These are phyloP conservation scores for Malacoctenus gilli DNA, from an alignment of 2,797 vertebrate species.

Conservation along the genomic window DNA sequence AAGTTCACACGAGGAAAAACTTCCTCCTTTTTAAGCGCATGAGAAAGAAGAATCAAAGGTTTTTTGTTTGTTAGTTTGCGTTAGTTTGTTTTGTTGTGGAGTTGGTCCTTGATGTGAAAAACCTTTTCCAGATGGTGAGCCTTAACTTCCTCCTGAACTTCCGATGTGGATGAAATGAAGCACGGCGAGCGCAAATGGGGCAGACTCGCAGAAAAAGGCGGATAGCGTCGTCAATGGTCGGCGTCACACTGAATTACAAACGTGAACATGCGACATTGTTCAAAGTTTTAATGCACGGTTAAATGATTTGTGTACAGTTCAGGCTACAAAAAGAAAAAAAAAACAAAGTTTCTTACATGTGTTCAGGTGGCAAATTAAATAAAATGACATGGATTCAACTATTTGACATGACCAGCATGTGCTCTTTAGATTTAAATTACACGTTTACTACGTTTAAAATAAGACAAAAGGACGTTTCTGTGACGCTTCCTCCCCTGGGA, in stretches of 20 bases:
- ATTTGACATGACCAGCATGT: conserved; percentile 80
- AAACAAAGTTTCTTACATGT: too few relatives aligned
- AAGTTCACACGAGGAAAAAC: too few relatives aligned
- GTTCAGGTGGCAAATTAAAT: conserved; percentile 63
- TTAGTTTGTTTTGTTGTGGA: too few relatives aligned
- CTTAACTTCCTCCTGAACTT: too few relatives aligned
- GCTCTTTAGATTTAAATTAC: conserved; percentile 63
- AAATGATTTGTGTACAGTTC: conserved; percentile 49
- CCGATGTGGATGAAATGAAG: conserved; percentile 8
- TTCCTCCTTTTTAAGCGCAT: too few relatives aligned
- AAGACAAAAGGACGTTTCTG: conserved; percentile 51
- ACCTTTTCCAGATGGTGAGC: too few relatives aligned
- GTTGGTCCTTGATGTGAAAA: too few relatives aligned
- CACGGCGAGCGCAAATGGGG: not conserved
- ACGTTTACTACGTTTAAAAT: conserved; percentile 49
- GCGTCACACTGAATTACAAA: conserved; percentile 11
- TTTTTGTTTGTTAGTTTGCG: too few relatives aligned
- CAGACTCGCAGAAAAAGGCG: not conserved
- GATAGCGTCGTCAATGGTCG: too few relatives aligned
- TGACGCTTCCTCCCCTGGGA: conserved; percentile 60
- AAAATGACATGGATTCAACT: conserved; percentile 45
- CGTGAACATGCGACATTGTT: not conserved
- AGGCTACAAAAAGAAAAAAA: conserved; percentile 18
- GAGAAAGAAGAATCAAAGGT: too few relatives aligned
- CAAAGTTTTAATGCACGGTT: conserved; percentile 50